Evolutionary conservation across 2,113 vertebrate genomes (phyloP).

Genomic region (Neomonachus schauinslandi): DNA sequence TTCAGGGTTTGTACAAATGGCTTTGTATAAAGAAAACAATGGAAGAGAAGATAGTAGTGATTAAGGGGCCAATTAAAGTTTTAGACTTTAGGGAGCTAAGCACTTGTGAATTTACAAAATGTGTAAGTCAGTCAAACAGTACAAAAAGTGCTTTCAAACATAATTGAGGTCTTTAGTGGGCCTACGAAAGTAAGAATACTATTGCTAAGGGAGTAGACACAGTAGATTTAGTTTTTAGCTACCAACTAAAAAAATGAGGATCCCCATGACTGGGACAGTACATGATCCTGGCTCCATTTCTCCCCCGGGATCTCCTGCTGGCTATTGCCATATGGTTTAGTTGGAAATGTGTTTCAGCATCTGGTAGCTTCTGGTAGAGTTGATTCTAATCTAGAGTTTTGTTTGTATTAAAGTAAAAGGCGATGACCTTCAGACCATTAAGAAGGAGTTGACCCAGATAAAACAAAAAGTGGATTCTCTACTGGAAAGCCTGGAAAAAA

Average conservation of each 20-base stretch:
- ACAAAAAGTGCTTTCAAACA: neutral
- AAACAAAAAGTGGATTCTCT: slow-evolving; percentile 95
- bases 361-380: neutral
- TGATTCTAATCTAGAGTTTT: slow-evolving; percentile 45
- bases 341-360: neutral
- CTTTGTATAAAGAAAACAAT: neutral
- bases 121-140: neutral
- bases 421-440: slow-evolving; percentile 93
- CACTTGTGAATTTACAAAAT: neutral
- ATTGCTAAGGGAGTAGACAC: neutral
- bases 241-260: neutral
- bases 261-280: neutral
- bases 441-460: slow-evolving; percentile 93
- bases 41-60: neutral
- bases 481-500: slow-evolving; percentile 92
- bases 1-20: neutral
- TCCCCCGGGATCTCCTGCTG: neutral
- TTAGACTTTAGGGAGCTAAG: neutral
- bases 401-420: slow-evolving; percentile 87
- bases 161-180: neutral
- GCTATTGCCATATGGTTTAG: neutral
- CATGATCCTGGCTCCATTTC: neutral
- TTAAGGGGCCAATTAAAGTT: neutral
- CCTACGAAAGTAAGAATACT: neutral
- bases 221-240: neutral